These are phyloP conservation scores for Sinella curviseta DNA, from an alignment of 1,140 invertebrate species.

Conservation along the genomic window DNA sequence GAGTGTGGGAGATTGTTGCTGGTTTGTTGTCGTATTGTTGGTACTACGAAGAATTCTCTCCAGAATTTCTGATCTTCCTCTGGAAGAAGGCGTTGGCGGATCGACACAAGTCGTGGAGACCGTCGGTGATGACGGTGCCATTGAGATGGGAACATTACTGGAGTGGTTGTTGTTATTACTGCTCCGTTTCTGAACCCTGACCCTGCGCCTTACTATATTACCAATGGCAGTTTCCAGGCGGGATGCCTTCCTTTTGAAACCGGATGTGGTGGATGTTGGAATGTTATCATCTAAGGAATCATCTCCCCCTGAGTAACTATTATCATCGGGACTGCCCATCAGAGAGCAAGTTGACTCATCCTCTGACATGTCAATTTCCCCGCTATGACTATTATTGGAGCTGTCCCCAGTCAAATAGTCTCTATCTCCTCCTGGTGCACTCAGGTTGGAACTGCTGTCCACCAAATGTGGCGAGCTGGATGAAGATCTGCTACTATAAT, in stretches of 20 bases:
- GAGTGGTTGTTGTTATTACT: neutral
- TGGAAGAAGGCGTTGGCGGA: neutral
- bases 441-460: neutral
- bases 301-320: neutral
- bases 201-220: neutral
- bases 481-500: neutral
- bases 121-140: conserved; percentile 7
- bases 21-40: neutral
- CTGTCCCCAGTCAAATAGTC: neutral
- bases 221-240: conserved; percentile 9
- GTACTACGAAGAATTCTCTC: neutral
- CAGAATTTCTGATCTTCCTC: conserved; percentile 6
- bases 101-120: conserved; percentile 5
- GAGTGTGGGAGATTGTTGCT: neutral
- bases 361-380: neutral
- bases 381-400: neutral
- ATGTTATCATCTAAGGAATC: conserved; percentile 10
- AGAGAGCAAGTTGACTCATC: neutral
- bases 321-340: neutral
- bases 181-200: neutral
- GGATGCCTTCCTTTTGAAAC: neutral
- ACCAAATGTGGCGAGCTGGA: neutral
- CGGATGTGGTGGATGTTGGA: conserved; percentile 11
- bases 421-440: neutral
- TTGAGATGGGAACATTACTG: neutral